A percentile compares a stretch with the other conserved stretches of the same genome.
Evolutionary conservation across 53 echinoderm and acorn worm species (phyloP).

Genomic region (Paracentrotus lividus): DNA sequence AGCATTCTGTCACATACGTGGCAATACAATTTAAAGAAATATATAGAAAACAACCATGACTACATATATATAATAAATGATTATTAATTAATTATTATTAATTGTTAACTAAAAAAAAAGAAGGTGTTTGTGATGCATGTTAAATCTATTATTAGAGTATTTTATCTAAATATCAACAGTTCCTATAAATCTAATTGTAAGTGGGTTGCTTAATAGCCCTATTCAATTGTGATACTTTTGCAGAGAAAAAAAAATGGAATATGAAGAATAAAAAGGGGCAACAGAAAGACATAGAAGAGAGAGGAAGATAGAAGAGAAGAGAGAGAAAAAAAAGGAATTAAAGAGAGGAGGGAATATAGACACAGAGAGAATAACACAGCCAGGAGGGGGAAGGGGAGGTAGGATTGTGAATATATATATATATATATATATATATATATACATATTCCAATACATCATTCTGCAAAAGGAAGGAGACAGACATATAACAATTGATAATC

Average conservation of each 20-base stretch:
- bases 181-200: no score
- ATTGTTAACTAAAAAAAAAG: background rate
- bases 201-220: no score
- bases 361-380: background rate
- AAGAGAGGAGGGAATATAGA: background rate
- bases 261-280: background rate
- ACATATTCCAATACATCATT: background rate
- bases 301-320: background rate
- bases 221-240: no score
- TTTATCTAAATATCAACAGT: no score
- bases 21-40: no score
- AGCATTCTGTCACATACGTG: no score
- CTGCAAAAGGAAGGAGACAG: background rate
- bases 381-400: background rate
- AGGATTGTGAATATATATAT: background rate
- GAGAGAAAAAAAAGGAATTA: background rate
- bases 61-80: no score
- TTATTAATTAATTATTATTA: background rate
- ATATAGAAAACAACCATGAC: no score
- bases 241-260: background rate
- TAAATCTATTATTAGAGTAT: no score
- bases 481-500: constrained; percentile 9
- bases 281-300: background rate
- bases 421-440: no score
- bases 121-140: no score